Evolutionary conservation across 2,113 vertebrate species (phyloP), one percentile per base, ranked within the genome.

Genomic region (Maccullochella peelii): DNA sequence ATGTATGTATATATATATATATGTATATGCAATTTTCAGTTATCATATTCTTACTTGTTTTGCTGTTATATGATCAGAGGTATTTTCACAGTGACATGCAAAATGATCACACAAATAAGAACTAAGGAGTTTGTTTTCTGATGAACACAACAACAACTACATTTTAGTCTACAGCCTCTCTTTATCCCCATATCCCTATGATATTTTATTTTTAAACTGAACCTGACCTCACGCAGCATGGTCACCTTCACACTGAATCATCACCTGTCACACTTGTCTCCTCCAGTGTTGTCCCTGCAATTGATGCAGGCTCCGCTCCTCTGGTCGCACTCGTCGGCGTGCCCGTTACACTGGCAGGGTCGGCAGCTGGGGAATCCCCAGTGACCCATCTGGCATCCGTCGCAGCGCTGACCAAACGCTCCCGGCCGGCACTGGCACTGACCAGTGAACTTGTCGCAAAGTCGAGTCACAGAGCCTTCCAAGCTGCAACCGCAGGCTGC

Each of bases 331-430:
- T 95, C 94, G 6, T 98, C 96, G 0, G 97, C 85, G 0, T 97
- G 98, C 10, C 97, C 97, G 0, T 98, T 98, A 86, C 98, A 99
- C 72, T 95, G 96, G 91, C 98, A 99, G 0, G 93, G 96, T 52
- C 88, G 95, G 92, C 98, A 99, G 84, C 79, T 85, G 0, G 98
- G 98, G 93, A 99, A 99, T 69, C 98, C 98, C 97, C 98, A 99
- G 93, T 99, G 94, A n/a, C 97, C 97, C 0, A 90, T 90, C 87
- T 97, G 97, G 86, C 98, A 99, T 38, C 93, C 94, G 69, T 99
- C 96, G 0, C 98, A 99, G 30, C 86, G 96, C 18, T 85, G 93
- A 2, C 98, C 97, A 0, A 97, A 97, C 4, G 95, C 96, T 1
- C 98, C 97, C 0, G 97, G 83, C 0, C 93, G 97, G 77, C 98